A percentile compares a stretch with the other conserved stretches of the same genome.
phyloP scores from a whole-genome alignment of 2,113 vertebrate species.

The Trogon surrucura region DNA sequence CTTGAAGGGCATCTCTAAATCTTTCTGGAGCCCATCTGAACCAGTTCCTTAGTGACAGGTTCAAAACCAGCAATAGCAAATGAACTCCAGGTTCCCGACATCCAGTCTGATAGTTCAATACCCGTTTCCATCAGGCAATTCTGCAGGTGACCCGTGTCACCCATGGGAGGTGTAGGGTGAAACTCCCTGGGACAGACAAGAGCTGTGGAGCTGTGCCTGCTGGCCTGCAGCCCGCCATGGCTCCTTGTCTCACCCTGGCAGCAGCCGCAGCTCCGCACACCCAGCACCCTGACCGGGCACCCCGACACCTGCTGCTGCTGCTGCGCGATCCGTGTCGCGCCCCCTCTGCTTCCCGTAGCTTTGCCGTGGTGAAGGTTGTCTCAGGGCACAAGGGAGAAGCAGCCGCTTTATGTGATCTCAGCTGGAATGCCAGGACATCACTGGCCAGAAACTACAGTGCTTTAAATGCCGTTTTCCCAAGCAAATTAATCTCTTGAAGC shows the following conservation, averaged over 20 bases:
- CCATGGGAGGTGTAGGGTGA: neutral
- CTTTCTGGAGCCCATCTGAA: neutral
- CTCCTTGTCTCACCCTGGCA: neutral
- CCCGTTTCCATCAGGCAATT: neutral
- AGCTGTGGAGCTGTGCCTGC: neutral
- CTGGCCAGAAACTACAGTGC: neutral
- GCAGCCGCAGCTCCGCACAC: neutral
- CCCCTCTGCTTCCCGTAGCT: neutral
- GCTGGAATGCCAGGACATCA: neutral
- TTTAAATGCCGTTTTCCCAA: neutral
- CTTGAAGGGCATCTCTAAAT: neutral
- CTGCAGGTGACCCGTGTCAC: fast-evolving
- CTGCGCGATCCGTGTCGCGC: fast-evolving
- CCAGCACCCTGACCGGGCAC: fast-evolving
- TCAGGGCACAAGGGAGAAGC: neutral
- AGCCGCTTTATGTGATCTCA: neutral
- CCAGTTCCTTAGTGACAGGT: neutral
- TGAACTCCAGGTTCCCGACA: neutral
- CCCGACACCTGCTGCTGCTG: fast-evolving
- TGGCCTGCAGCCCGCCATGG: neutral
- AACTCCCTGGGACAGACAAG: neutral
- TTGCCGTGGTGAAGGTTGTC: fast-evolving
- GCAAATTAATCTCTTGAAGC: neutral
- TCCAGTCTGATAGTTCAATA: neutral
- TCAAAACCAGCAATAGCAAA: neutral